phyloP scores from a whole-genome alignment of 2,888 invertebrate species.

The Campopleginae sp. region DNA sequence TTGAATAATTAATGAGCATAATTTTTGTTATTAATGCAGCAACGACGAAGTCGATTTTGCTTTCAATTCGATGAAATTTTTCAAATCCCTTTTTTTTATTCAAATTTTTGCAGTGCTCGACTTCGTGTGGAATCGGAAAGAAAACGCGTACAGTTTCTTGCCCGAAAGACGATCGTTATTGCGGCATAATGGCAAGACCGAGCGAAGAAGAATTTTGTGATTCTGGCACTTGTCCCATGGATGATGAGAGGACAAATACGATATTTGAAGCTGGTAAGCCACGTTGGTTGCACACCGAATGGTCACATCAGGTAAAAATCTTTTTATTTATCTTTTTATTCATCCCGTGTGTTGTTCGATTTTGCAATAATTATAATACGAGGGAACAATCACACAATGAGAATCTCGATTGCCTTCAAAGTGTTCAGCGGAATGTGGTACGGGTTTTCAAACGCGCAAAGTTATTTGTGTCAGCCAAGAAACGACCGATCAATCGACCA shows the following conservation, averaged over 20 bases:
- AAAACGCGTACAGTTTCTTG: constrained; percentile 87
- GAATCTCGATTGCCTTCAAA: constrained; percentile 74
- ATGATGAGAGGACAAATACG: constrained; percentile 61
- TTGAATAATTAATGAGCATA: background rate
- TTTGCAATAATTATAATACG: background rate
- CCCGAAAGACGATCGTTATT: constrained; percentile 81
- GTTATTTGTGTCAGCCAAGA: constrained; percentile 86
- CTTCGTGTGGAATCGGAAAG: constrained; percentile 88
- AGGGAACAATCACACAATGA: constrained; percentile 27
- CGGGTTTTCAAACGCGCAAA: constrained; percentile 90
- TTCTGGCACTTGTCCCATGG: constrained; percentile 84
- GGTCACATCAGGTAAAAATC: constrained; percentile 84
- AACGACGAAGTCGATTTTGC: background rate
- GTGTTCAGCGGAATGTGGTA: constrained; percentile 92
- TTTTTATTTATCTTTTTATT: background rate
- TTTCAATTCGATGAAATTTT: background rate
- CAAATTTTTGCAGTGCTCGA: constrained; percentile 86
- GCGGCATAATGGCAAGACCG: constrained; percentile 82
- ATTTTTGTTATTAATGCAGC: background rate
- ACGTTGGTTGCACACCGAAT: constrained; percentile 87
- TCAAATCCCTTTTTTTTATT: background rate
- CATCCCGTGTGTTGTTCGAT: background rate
- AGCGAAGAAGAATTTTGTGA: constrained; percentile 86
- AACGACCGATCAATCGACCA: constrained; percentile 30
- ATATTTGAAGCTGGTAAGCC: constrained; percentile 67